Conservation (phyloP, 2,113 vertebrate species). For the Myanophis thanlyinensis region DNA sequence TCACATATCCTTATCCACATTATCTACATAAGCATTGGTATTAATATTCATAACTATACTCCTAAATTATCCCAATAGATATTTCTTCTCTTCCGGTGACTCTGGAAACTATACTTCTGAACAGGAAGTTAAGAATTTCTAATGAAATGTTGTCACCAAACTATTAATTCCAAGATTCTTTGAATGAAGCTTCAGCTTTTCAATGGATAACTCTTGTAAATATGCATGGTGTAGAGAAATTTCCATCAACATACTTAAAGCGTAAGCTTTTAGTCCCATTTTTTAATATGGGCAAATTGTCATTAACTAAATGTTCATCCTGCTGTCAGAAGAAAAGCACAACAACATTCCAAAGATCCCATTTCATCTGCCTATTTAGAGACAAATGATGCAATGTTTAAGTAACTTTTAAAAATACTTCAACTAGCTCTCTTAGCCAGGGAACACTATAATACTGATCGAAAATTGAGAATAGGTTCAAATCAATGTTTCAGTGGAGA, state of each 20-base stretch:
- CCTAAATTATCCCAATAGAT: neutral
- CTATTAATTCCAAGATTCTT: neutral
- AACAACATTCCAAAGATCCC: neutral
- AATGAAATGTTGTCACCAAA: neutral
- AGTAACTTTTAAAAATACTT: neutral
- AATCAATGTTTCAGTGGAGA: neutral
- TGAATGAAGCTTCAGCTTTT: neutral
- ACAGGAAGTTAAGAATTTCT: neutral
- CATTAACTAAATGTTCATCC: neutral
- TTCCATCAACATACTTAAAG: neutral
- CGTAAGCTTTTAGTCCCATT: neutral
- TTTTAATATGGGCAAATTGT: neutral
- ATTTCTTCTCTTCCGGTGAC: neutral
- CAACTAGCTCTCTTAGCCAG: neutral
- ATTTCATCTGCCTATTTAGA: neutral
- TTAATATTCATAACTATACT: neutral
- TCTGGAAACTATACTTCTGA: neutral
- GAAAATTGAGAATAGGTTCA: neutral
- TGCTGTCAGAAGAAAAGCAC: neutral
- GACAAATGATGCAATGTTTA: neutral
- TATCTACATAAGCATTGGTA: neutral
- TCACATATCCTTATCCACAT: constrained; percentile 17
- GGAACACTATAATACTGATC: neutral
- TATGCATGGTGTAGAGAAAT: neutral
- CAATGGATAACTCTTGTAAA: neutral